These are phyloP conservation scores for Drosophila rubida DNA, from an alignment of 2,888 invertebrate species.

Conservation along the genomic window DNA sequence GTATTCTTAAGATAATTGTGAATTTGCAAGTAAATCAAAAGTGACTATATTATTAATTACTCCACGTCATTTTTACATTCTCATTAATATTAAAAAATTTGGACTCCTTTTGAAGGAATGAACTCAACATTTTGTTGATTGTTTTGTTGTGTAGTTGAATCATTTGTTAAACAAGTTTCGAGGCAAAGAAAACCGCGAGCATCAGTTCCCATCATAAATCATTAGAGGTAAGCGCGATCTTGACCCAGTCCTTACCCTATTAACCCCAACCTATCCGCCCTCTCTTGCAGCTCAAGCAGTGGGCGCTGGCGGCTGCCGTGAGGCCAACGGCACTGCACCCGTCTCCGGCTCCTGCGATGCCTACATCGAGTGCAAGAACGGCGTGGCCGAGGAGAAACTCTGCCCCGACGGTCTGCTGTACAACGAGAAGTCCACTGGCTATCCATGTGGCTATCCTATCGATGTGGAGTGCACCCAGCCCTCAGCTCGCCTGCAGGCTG, in stretches of 20 bases:
- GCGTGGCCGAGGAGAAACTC: slow-evolving; percentile 90
- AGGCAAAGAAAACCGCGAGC: slow-evolving; percentile 34
- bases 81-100: background rate
- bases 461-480: slow-evolving; percentile 91
- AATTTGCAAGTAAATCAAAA: background rate
- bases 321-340: slow-evolving; percentile 89
- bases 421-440: slow-evolving; percentile 90
- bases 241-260: slow-evolving; percentile 44
- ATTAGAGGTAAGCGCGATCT: slow-evolving; percentile 78
- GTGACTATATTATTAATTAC: background rate
- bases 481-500: slow-evolving; percentile 87
- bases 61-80: background rate
- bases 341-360: slow-evolving; percentile 90
- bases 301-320: slow-evolving; percentile 86
- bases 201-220: slow-evolving; percentile 71
- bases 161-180: slow-evolving; percentile 23
- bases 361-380: slow-evolving; percentile 90
- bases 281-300: slow-evolving; percentile 72
- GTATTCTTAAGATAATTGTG: no score
- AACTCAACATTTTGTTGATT: background rate
- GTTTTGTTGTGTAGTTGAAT: slow-evolving; percentile 15
- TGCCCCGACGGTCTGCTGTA: slow-evolving; percentile 94
- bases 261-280: slow-evolving; percentile 56
- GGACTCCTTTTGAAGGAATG: background rate
- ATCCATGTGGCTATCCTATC: slow-evolving; percentile 93